Base-by-base conservation (phyloP, 2,113 vertebrate species). In the Oncorhynchus keta region DNA sequence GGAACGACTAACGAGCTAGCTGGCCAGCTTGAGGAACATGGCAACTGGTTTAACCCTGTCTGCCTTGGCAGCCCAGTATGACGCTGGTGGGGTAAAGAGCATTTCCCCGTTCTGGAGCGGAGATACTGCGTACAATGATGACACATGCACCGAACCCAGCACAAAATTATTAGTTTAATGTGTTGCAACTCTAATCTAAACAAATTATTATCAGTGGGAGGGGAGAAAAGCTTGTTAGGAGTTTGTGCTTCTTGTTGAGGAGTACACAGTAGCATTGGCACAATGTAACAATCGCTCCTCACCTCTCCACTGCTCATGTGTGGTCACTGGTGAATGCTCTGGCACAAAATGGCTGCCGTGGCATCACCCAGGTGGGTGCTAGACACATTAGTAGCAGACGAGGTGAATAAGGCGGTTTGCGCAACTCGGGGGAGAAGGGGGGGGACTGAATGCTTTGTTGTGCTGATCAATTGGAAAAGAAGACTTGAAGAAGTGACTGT, bases 41-140 rank as follows among this genome's bases (percentile, higher is more conserved):
- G 22, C 20, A 39, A 45, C 39, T 45, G 39, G 39, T 9, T 11
- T 11, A 45, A 12, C 12, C 9, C 39, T 24, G 1, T 48, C 39
- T 26, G 68, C 39, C 20, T 70, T 48, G 22, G 68, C 68, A 70
- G 39, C n/a, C 39, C n/a, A 14, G 59, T 22, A 8, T 48, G 35
- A 70, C 20, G n/a, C 5, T 39, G n/a, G 68, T 18, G 22, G 35
- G 68, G 22, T 30, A 70, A 70, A 49, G 39, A 70, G 35, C 39
- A 70, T 30, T 22, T 49, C 39, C 18, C 68, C 20, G n/a, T 13
- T 70, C 26, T 22, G 35, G 68, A 70, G 68, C n/a, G 39, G 3
- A n/a, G 67, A 30, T 45, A 68, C 45, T 68, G 67, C 4, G n/a
- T 49, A 70, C n/a, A 49, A 70, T 70, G 68, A 70, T 70, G 68